Evolutionary conservation across 2,113 vertebrate species (phyloP), one percentile per base, ranked within the genome.

Genomic region (Pipa parva): DNA sequence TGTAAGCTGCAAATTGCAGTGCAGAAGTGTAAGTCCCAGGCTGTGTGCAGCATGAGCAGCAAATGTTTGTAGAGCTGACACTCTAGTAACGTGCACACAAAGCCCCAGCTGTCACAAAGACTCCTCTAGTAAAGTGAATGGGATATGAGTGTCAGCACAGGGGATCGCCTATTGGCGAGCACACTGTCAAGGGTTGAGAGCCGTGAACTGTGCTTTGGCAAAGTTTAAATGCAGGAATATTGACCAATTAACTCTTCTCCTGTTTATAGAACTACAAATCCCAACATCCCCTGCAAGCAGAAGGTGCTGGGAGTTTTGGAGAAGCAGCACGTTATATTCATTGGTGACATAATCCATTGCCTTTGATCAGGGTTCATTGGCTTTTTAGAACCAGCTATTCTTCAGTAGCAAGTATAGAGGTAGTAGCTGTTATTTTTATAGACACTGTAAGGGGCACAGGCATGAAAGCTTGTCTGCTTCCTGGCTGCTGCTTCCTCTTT

Each of bases 61-160:
- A 65, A 56, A 65, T 65, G 63, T 17, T 55, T 22, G 6, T 21
- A 31, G 5, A 21, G 18, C 48, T 51, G 26, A 27, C 39, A 45
- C 15, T 27, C 2, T 10, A 4, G 1, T 22, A 36, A 21, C 22
- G 2, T 1, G 25, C 62, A 65, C 63, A 58, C 64, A 68, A 59
- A 68, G 64, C 39, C 64, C 25, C 64, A 27, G 56, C 64, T 67
- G 55, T 67, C 64, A 67, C n/a, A 24, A 10, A 26, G 42, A 20
- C 24, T 36, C 15, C 15, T 7, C 42, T 27, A 62, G 27, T 31
- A 5, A 56, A 27, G n/a, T 22, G 59, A 61, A 25, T 22, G 36
- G 51, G 18, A 12, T 31, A 26, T 45, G n/a, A 56, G 52, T 33
- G 28, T 31, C 15, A 29, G 52, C 52, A 31, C 27, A 56, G 24